Conservation (phyloP, 2,797 vertebrate species). For the Tokudaia tokunoshimensis region DNA sequence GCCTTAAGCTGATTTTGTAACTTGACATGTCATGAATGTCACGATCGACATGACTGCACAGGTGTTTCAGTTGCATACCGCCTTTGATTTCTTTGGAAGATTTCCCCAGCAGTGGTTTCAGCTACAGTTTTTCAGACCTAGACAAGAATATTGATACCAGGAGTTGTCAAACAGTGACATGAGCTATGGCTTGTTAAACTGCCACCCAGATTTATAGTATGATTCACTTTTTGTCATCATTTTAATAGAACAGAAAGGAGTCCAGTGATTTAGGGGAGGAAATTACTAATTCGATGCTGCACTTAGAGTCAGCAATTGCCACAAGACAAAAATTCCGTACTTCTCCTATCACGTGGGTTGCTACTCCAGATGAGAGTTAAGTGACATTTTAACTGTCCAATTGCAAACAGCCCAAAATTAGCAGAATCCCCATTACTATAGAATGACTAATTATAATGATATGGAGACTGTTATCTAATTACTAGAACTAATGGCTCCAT, state of each 20-base stretch:
- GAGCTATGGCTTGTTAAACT: background rate
- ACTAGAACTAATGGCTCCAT: background rate
- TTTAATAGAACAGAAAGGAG: conserved; percentile 8
- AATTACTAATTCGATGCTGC: background rate
- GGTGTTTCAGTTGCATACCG: background rate
- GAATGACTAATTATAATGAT: background rate
- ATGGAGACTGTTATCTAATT: background rate
- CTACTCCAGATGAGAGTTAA: background rate
- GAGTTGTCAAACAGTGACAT: background rate
- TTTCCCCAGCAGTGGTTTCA: background rate
- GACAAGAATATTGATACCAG: background rate
- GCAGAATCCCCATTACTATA: too few relatives aligned
- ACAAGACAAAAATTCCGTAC: background rate
- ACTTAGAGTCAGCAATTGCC: background rate
- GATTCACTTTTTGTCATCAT: background rate
- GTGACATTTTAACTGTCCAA: background rate
- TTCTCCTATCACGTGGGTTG: too few relatives aligned
- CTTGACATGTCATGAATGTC: background rate
- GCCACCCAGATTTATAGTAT: too few relatives aligned
- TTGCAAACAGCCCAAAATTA: background rate
- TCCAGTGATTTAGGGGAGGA: background rate
- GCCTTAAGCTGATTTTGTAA: background rate
- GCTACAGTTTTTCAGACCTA: background rate
- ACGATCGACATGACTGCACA: background rate
- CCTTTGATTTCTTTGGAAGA: background rate